phyloP scores from a whole-genome alignment of 2,113 vertebrate species.

The Columba livia region DNA sequence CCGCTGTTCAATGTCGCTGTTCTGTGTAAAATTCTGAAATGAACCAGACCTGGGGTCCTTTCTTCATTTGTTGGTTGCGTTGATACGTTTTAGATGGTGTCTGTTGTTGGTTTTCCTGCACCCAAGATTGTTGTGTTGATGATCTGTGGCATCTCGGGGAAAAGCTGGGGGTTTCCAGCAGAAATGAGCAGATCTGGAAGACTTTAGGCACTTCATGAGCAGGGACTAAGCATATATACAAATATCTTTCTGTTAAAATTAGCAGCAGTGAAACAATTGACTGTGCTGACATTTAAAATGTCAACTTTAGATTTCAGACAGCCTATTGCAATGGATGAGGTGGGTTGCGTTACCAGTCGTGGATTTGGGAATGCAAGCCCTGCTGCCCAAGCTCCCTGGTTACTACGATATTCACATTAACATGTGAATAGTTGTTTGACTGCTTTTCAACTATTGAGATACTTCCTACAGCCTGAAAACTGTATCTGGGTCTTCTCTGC shows the following conservation, averaged over 20 bases:
- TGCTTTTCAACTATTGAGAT: background rate
- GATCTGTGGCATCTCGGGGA: background rate
- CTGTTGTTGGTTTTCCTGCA: rapidly evolving
- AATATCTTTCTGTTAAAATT: background rate
- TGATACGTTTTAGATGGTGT: rapidly evolving
- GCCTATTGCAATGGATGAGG: background rate
- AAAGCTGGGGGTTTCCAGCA: background rate
- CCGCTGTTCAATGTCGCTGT: background rate
- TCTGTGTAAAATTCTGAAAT: background rate
- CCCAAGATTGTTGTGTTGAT: rapidly evolving
- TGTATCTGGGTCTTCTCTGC: background rate
- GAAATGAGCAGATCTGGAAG: background rate
- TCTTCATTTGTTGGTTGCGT: background rate
- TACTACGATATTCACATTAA: background rate
- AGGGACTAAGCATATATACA: background rate
- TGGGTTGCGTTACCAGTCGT: rapidly evolving
- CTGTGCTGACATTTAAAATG: background rate
- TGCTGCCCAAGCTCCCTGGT: background rate
- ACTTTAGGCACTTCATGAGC: background rate
- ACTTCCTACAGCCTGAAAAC: background rate
- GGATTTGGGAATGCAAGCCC: background rate
- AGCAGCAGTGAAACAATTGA: background rate
- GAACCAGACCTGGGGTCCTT: background rate
- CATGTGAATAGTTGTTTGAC: background rate
- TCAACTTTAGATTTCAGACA: background rate